A percentile compares a stretch with the other conserved stretches of the same genome.
Evolutionary conservation across 2,113 vertebrate genomes (phyloP).

Genomic region (Pavo muticus): DNA sequence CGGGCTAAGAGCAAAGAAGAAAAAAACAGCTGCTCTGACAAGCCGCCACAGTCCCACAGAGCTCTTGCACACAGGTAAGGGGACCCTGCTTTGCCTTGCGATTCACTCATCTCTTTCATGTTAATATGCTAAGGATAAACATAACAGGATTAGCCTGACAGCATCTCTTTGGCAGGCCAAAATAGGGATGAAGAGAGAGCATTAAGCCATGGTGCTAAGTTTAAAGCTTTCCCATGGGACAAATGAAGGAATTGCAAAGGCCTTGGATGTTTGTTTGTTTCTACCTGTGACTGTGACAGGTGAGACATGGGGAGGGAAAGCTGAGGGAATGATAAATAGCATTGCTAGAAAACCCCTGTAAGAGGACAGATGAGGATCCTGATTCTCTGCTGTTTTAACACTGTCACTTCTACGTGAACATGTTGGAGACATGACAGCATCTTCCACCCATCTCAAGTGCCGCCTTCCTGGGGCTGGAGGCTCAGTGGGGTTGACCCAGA

Average conservation of each 20-base stretch:
- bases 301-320: background rate
- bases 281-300: background rate
- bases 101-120: background rate
- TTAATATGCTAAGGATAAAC: background rate
- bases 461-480: background rate
- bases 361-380: background rate
- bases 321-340: background rate
- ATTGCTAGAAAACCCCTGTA: background rate
- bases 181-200: background rate
- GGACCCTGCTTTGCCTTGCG: background rate
- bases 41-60: background rate
- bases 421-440: background rate
- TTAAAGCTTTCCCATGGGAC: constrained; percentile 10
- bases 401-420: background rate
- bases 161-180: background rate
- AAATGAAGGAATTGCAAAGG: background rate
- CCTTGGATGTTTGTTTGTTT: background rate
- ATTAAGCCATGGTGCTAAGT: background rate
- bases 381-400: background rate
- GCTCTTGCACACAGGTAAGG: background rate
- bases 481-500: background rate
- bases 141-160: background rate
- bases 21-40: background rate
- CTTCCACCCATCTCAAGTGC: background rate
- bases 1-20: background rate